These are phyloP conservation scores for Pollenia angustigena DNA, from an alignment of 2,888 invertebrate species.

Conservation along the genomic window DNA sequence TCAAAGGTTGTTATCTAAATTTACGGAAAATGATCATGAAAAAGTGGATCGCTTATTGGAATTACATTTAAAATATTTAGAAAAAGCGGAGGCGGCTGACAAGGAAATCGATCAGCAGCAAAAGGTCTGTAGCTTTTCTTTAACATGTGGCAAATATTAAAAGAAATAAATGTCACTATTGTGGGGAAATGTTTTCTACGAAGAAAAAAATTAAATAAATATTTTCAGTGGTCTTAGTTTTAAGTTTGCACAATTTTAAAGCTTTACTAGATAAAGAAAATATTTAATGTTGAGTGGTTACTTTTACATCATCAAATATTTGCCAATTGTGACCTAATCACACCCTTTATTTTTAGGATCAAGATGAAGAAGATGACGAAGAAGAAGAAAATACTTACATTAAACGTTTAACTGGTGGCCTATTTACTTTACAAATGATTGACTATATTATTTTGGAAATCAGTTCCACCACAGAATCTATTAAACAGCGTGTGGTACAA, in stretches of 20 bases:
- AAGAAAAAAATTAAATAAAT: too few species aligned
- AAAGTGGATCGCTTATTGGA: constrained; percentile 98
- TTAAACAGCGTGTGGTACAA: constrained; percentile 94
- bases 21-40: constrained; percentile 98
- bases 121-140: constrained; percentile 77
- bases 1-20: constrained; percentile 96
- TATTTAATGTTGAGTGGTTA: too few species aligned
- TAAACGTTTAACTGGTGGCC: constrained; percentile 94
- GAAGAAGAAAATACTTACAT: constrained; percentile 95
- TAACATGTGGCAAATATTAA: too few species aligned
- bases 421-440: constrained; percentile 97
- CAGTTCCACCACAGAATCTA: constrained; percentile 87
- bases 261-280: neutral
- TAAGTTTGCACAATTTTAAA: neutral
- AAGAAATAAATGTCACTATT: too few species aligned
- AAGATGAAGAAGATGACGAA: constrained; percentile 87
- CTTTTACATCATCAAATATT: too few species aligned
- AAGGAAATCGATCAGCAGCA: constrained; percentile 88
- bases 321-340: too few species aligned
- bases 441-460: constrained; percentile 95
- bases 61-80: constrained; percentile 97
- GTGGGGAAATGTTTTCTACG: too few species aligned
- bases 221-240: too few species aligned
- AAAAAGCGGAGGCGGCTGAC: constrained; percentile 94
- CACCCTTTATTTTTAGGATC: constrained; percentile 76